Percentiles rank a stretch among this genome's conserved stretches.
Conservation (phyloP, 2,888 invertebrate genomes). For the Notocelia uddmanniana region DNA sequence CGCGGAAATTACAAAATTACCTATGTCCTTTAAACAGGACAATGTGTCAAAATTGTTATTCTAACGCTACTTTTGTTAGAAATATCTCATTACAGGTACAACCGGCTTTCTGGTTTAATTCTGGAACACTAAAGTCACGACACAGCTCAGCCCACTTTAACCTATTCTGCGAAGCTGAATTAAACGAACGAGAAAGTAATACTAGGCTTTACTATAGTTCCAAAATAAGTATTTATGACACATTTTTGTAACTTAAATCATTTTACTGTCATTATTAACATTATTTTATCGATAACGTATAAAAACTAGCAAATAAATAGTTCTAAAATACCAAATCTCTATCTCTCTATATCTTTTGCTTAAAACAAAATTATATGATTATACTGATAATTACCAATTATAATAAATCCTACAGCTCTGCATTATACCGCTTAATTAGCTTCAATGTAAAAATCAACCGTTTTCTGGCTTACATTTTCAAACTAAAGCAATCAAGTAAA, state of each 20-base stretch:
- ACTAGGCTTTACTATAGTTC: too few relatives aligned
- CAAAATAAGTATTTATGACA: too few relatives aligned
- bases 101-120: constrained; percentile 66
- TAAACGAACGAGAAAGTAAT: constrained; percentile 11
- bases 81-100: constrained; percentile 61
- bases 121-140: constrained; percentile 69
- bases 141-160: constrained; percentile 25
- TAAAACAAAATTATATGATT: neutral
- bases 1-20: neutral
- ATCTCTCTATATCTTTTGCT: too few relatives aligned
- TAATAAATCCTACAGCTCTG: neutral
- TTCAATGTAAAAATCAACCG: constrained; percentile 10
- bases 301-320: too few relatives aligned
- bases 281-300: too few relatives aligned
- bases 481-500: constrained; percentile 22
- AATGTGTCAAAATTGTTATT: constrained; percentile 26
- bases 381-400: neutral
- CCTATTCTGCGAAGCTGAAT: constrained; percentile 37
- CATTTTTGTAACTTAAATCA: too few relatives aligned
- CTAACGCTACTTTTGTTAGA: constrained; percentile 59
- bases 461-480: constrained; percentile 31
- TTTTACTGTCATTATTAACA: too few relatives aligned
- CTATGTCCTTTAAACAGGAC: neutral
- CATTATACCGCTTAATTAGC: constrained; percentile 1
- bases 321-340: too few relatives aligned